Base-by-base conservation (phyloP, 2,888 invertebrate species). In the Mythimna lalbum region DNA sequence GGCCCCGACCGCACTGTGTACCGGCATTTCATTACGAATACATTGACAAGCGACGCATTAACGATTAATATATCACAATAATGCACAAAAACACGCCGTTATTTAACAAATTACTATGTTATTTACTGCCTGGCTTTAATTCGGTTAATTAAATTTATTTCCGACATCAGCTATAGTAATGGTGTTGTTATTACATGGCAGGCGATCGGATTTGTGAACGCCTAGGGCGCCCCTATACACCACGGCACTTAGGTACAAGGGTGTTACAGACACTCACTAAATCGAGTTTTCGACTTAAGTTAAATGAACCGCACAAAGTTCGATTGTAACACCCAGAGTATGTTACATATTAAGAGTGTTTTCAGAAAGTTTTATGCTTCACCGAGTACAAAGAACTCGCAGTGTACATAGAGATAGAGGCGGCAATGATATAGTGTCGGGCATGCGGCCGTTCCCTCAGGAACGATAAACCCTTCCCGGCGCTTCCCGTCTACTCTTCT, bases 391-490 rank as follows among this genome's bases (percentile, higher is more conserved):
- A 93, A 93, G 91, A 92, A 90, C 88, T 89, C 89, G 89, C 85
- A 89, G 91, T 90, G 90, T 91, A 91, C 89, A 89, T 88, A 90
- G 90, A 93, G 93, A 94, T 93, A 93, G 94, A 94, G 90, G 90
- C 90, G 90, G 93, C 94, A 95, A 95, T 95, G 96, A 96, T 96
- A 94, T 95, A 96, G 95, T 95, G 95, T 88, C 93, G 94, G 95
- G 94, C 93, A 91, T 89, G 91, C 92, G 92, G 93, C 89, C 88
- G 92, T 86, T 95, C 96, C 96, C 95, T 90, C 87, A 93, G 96
- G 96, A 90, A 92, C 95, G 94, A 95, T 95, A 96, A 96, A 95
- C 95, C 95, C 95, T 94, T 93, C 95, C 93, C 91, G 90, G 85
- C 90, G 92, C 95, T 94, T 94, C 94, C 95, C 94, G 93, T 92